Evolutionary conservation across 92 coral and sea anemone species (phyloP).

Genomic region (Epizoanthus stellaris): DNA sequence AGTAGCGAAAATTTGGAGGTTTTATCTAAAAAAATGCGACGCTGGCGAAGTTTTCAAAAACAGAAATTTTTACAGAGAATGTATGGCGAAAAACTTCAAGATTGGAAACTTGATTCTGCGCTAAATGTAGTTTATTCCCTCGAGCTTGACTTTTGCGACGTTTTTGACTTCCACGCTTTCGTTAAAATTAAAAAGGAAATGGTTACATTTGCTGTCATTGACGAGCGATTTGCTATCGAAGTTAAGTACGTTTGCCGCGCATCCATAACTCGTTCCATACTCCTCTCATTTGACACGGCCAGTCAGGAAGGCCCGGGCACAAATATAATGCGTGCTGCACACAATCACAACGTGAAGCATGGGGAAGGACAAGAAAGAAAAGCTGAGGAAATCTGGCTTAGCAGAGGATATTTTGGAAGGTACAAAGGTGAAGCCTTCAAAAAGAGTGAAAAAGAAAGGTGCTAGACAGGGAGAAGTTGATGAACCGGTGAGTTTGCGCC

Average conservation of each 20-base stretch:
- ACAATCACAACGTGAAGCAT: conserved; percentile 24
- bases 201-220: not conserved
- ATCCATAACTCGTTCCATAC: conserved; percentile 1
- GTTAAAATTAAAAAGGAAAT: not conserved
- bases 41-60: no score
- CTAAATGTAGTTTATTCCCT: no score
- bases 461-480: conserved; percentile 88
- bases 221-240: no score
- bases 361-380: conserved; percentile 93
- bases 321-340: not conserved
- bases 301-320: not conserved
- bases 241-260: not conserved
- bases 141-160: no score
- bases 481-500: conserved; percentile 67
- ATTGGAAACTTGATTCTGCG: no score
- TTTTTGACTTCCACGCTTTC: not conserved
- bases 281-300: not conserved
- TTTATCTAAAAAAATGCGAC: no score
- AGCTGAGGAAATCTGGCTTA: conserved; percentile 72
- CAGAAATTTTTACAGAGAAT: no score
- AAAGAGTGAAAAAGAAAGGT: conserved; percentile 74
- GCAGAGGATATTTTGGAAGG: conserved; percentile 87
- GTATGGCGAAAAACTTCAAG: no score
- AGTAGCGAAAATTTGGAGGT: no score
- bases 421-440: conserved; percentile 68